phyloP scores from a whole-genome alignment of 2,797 vertebrate species.

The Hylomyscus alleni region DNA sequence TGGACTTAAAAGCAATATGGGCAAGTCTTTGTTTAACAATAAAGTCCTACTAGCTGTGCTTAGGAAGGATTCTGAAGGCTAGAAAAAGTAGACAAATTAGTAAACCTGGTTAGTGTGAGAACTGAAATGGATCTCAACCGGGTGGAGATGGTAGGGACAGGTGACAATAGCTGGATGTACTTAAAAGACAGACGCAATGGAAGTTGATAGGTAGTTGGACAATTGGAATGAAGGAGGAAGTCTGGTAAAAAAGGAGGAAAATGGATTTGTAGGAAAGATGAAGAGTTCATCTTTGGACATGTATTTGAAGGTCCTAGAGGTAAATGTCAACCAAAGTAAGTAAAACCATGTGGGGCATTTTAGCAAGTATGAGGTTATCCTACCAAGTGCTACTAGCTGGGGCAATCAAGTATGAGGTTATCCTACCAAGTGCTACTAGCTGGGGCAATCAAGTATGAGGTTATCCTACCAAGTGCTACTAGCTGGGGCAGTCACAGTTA shows the following conservation, averaged over 20 bases:
- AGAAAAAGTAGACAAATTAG: not conserved
- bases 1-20: not conserved
- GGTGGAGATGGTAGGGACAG: not conserved
- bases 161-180: not conserved
- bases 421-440: not conserved
- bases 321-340: not conserved
- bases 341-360: not conserved
- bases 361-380: not conserved
- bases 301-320: not conserved
- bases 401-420: not conserved
- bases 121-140: not conserved
- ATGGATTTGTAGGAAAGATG: not conserved
- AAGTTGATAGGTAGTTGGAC: not conserved
- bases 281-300: not conserved
- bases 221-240: not conserved
- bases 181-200: not conserved
- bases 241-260: not conserved
- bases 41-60: not conserved
- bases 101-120: not conserved
- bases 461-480: not conserved
- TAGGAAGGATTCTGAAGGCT: not conserved
- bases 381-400: not conserved
- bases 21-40: slow-evolving; percentile 14
- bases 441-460: not conserved
- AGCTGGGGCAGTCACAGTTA: not conserved